Percentiles rank a stretch among this genome's conserved stretches.
Conservation (phyloP, 35 echinoderm and acorn worm species). For the Nesometra sesokonis region DNA sequence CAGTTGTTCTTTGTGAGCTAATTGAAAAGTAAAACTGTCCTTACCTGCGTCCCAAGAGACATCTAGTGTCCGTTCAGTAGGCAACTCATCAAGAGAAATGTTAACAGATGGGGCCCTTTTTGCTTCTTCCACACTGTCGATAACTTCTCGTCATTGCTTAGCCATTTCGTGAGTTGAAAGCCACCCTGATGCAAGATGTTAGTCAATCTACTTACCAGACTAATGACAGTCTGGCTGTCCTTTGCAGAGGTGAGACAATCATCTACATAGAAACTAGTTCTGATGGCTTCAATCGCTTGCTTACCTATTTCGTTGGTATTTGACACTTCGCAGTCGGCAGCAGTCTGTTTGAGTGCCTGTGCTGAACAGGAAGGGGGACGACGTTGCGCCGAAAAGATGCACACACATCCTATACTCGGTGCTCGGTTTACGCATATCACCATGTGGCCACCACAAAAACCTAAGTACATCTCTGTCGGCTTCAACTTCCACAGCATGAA, state of each 20-base stretch:
- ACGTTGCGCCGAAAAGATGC: conserved; percentile 7
- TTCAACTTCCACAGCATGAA: not conserved
- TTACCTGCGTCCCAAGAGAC: conserved; percentile 38
- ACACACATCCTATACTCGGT: not conserved
- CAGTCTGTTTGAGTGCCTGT: conserved; percentile 16
- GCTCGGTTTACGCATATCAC: not conserved
- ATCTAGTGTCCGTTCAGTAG: conserved; percentile 45
- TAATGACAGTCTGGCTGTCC: not conserved
- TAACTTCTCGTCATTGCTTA: conserved; percentile 38
- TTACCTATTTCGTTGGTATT: not conserved
- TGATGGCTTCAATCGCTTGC: not conserved
- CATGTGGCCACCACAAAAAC: not conserved
- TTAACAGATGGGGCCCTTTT: conserved; percentile 30
- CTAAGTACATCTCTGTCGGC: conserved; percentile 19
- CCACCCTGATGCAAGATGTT: conserved; percentile 23
- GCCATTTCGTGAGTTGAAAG: conserved; percentile 64
- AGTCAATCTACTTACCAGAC: not conserved
- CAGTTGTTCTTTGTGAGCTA: conserved; percentile 13
- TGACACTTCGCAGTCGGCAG: not conserved
- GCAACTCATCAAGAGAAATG: conserved; percentile 20
- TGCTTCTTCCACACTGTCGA: conserved; percentile 8
- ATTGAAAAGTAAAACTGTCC: conserved; percentile 41
- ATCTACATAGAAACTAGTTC: not conserved
- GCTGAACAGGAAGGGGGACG: conserved; percentile 29
- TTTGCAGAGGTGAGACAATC: conserved; percentile 11